Evolutionary conservation across 1,140 invertebrate genomes (phyloP), one percentile per base, ranked within the genome.

Genomic region (Sarcophaga peregrina): DNA sequence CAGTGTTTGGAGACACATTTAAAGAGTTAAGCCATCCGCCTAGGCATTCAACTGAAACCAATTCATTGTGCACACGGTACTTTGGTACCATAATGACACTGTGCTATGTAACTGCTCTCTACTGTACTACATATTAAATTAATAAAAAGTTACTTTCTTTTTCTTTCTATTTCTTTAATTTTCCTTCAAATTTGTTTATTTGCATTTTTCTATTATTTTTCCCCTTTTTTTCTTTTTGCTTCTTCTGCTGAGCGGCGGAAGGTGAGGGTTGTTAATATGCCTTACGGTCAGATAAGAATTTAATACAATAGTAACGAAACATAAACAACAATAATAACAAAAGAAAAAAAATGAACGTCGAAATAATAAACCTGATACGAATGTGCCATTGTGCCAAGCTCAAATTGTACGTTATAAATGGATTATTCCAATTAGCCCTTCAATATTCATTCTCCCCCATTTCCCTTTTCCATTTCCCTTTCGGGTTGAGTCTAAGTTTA

Each of bases 361-460:
- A 74, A 13, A 45, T 45, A 45, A 74, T 15, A 25, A 80, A 62
- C 48, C 9, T 82, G 72, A 20, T 78, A 52, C 47, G 25, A 80
- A 62, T 48, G 10, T 82, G 80, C 46, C 54, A 83, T 83, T 83
- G 83, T 83, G 73, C 37, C 52, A 73, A 81, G 52, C 47, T 78
- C 17, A 83, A 83, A 83, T 83, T 82, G 76, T 78, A 83, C 73
- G 73, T 83, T 83, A 83, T 83, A 83, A 83, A 82, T 83, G 83
- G 83, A 83, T 83, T 83, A 83, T 82, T 83, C 80, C 83, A 83
- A 83, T 83, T 83, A 83, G 83, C 80, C 83, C 83, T 83, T 83
- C 83, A 83, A 37, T 82, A 73, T 80, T 62, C 76, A 72, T 75
- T 62, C 50, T 17, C n/a, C 48, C 62, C 20, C 17, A n/a, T 20